Base-by-base conservation (phyloP, 2,797 vertebrate genomes). In the Myotis pilosus region DNA sequence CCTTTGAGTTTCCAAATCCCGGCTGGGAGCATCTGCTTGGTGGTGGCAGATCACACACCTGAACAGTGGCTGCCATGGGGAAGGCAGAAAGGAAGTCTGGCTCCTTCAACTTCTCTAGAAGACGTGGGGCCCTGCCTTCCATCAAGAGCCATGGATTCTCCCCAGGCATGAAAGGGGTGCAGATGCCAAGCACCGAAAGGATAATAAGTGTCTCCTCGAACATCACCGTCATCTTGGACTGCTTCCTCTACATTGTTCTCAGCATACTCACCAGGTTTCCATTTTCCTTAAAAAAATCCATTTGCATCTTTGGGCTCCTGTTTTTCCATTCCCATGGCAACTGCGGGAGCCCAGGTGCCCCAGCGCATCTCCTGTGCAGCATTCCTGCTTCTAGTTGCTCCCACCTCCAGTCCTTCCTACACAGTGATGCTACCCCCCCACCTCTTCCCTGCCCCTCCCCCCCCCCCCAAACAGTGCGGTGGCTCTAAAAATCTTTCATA, bases 241-340 rank as follows among this genome's bases (percentile, higher is more conserved):
- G 8, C 38, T 53, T 64, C 69, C 25, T 84, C 30, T 79, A 17
- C 3, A 1, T 49, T 55, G 30, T 68, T 82, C 20, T 76, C n/a
- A 55, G 69, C 60, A 53, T 1, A 84, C 36, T 80, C 80, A 51
- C 62, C 66, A 28, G 66, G 53, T 28, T 89, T 92, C 74, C 10
- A 16, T 69, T 91, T 80, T 78, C 80, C 83, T 89, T 80, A 22
- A 51, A 81, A 74, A 86, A 84, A 89, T 15, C 62, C 25, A 9
- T 87, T 62, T 74, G 53, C 13, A 30, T 84, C 49, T 25, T 30
- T 62, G 69, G 66, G 66, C 30, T 92, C 49, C 49, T 47, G 11
- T 38, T 68, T 92, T 74, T 91, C 53, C 53, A 62, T 96, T 87
- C n/a, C 94, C 90, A 93, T 94, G 87, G 92, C 95, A 96, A 96